Percentiles rank a stretch among this genome's conserved stretches.
phyloP scores from a whole-genome alignment of 2,888 invertebrate species.

The Lapara coniferarum region DNA sequence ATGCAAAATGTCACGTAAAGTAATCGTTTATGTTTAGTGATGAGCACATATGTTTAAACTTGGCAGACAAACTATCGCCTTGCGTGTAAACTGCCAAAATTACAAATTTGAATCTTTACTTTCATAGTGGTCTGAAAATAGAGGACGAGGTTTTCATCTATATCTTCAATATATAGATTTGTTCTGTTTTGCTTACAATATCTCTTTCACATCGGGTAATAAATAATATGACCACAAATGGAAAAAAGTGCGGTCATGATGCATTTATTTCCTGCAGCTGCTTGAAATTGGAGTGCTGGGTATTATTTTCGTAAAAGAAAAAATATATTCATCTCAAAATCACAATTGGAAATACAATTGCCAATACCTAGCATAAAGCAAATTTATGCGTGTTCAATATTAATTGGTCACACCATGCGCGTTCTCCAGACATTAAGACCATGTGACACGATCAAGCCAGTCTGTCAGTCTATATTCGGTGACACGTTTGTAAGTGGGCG shows the following conservation, averaged over 20 bases:
- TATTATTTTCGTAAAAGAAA: neutral
- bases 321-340: slow-evolving; percentile 13
- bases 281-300: too few relatives aligned
- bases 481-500: slow-evolving; percentile 9
- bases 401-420: slow-evolving; percentile 44
- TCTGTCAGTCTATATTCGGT: slow-evolving; percentile 45
- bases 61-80: slow-evolving; percentile 17
- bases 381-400: slow-evolving; percentile 9
- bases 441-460: slow-evolving; percentile 37
- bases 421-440: slow-evolving; percentile 26
- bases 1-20: slow-evolving; percentile 17
- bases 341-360: neutral
- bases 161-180: neutral
- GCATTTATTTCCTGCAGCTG: too few relatives aligned
- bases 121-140: slow-evolving; percentile 13
- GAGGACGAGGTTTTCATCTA: neutral
- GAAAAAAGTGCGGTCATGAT: neutral
- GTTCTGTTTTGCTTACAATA: neutral
- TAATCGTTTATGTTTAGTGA: slow-evolving; percentile 23
- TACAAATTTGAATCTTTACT: slow-evolving; percentile 18
- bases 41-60: slow-evolving; percentile 22
- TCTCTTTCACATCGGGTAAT: too few relatives aligned
- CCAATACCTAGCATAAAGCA: neutral
- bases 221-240: neutral
- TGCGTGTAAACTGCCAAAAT: slow-evolving; percentile 24